Percentiles rank a stretch among this genome's conserved stretches.
Evolutionary conservation across 2,113 vertebrate species (phyloP).

Genomic region (Theropithecus gelada): DNA sequence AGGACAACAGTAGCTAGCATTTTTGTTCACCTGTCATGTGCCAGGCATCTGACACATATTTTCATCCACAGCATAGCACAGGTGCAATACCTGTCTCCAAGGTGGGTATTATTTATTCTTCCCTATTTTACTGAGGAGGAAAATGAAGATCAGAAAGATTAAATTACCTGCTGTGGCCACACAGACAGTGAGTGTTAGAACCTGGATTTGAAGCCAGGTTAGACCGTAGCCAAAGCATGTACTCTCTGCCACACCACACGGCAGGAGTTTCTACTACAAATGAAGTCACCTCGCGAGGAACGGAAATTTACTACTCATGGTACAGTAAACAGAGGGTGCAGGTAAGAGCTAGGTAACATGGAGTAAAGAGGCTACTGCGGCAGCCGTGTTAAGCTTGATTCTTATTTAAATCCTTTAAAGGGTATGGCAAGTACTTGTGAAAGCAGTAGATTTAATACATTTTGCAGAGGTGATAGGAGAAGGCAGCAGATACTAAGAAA

Average conservation of each 20-base stretch:
- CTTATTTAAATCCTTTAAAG: conserved; percentile 52
- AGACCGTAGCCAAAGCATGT: not conserved
- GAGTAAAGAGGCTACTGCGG: not conserved
- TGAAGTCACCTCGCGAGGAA: not conserved
- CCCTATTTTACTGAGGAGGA: not conserved
- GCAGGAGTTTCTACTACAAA: conserved; percentile 60
- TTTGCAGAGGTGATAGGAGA: conserved; percentile 12
- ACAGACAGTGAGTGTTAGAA: conserved; percentile 15
- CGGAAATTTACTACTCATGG: conserved; percentile 61
- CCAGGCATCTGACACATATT: conserved; percentile 26
- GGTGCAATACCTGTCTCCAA: not conserved
- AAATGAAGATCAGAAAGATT: conserved; percentile 53
- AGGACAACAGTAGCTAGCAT: not conserved
- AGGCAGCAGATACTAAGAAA: conserved; percentile 40
- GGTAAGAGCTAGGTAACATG: not conserved
- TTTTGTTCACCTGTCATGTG: not conserved
- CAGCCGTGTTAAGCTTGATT: not conserved
- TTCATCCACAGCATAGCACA: not conserved
- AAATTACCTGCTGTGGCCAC: conserved; percentile 22
- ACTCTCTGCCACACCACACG: not conserved
- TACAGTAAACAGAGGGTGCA: conserved; percentile 3
- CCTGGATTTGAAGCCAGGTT: conserved; percentile 12
- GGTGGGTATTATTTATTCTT: not conserved
- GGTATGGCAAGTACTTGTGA: not conserved
- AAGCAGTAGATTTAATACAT: not conserved